Base-by-base conservation (phyloP, 2,888 invertebrate genomes). In the Pycnomerus fuliginosus region DNA sequence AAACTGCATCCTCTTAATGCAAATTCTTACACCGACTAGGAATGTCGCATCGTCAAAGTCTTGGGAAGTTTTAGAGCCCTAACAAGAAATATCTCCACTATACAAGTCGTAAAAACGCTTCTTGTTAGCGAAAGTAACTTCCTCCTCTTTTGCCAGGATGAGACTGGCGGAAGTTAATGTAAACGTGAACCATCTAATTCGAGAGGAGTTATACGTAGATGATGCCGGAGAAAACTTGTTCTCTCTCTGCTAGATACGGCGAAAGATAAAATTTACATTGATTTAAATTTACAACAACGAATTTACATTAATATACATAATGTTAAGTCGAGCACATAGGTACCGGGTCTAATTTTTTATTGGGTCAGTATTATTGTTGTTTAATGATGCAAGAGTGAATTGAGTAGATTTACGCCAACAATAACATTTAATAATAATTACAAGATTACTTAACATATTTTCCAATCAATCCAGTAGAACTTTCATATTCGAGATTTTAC, bases 171-270 rank as follows among this genome's bases (percentile, higher is more conserved):
- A 49, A 49, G 47, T 50, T 46, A 33, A 48, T 48, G 52, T 48
- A 50, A 54, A 54, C 43, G 52, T 50, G 38, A 43, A 44, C 51
- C 48, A 46, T 50, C 48, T 52, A 54, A 54, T 52, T 52, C 48
- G 40, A 20, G 38, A 35, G 15, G 53, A 51, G 51, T 51, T 47
- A 36, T 30, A 42, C 35, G 8, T 27, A 32, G 28, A 25, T 12
- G 28, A 8, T 13, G 27, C 14, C 11, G 16, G 11, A 16, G 22
- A n/a, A n/a, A n/a, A n/a, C n/a, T 28, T 3, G 16, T 14, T 23
- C 27, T 33, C 16, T 12, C 39, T 34, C 16, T 16, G 1, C 8
- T 30, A 17, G 34, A 42, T 42, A 29, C 22, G 31, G 36, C 31
- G 37, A 20, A 27, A 44, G 37, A 38, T 38, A 33, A 37, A 44